A percentile compares a stretch with the other conserved stretches of the same genome.
Conservation (phyloP, 2,888 invertebrate genomes). For the Papilio gigon region DNA sequence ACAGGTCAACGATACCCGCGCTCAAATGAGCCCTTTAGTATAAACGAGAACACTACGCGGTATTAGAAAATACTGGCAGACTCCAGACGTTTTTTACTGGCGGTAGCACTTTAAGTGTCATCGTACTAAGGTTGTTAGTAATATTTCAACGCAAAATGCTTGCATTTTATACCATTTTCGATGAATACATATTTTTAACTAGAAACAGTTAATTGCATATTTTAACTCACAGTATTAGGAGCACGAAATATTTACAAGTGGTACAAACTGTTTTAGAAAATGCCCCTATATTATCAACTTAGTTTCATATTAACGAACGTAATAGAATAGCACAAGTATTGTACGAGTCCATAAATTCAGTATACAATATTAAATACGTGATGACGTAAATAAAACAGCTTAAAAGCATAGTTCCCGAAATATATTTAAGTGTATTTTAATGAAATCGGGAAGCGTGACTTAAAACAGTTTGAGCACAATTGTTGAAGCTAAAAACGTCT, state of each 20-base stretch:
- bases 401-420: not conserved
- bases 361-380: not conserved
- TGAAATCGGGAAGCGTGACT: constrained; percentile 11
- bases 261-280: no score
- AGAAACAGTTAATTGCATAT: not conserved
- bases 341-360: not conserved
- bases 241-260: no score
- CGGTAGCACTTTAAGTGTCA: constrained; percentile 33
- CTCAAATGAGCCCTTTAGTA: constrained; percentile 17
- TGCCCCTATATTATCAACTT: no score
- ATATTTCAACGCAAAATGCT: constrained; percentile 5
- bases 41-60: constrained; percentile 24
- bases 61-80: constrained; percentile 35
- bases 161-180: not conserved
- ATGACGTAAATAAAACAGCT: constrained; percentile 2
- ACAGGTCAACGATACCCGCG: constrained; percentile 16
- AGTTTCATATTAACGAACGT: not conserved
- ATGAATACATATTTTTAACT: not conserved
- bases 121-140: constrained; percentile 12
- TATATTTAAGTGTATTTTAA: constrained; percentile 7
- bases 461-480: constrained; percentile 14
- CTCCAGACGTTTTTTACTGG: constrained; percentile 30
- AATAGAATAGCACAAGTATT: not conserved
- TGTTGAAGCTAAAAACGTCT: constrained; percentile 23
- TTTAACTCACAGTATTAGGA: not conserved